Evolutionary conservation across 2,888 invertebrate genomes (phyloP), one percentile per base, ranked within the genome.

Genomic region (Crocallis elinguaria): DNA sequence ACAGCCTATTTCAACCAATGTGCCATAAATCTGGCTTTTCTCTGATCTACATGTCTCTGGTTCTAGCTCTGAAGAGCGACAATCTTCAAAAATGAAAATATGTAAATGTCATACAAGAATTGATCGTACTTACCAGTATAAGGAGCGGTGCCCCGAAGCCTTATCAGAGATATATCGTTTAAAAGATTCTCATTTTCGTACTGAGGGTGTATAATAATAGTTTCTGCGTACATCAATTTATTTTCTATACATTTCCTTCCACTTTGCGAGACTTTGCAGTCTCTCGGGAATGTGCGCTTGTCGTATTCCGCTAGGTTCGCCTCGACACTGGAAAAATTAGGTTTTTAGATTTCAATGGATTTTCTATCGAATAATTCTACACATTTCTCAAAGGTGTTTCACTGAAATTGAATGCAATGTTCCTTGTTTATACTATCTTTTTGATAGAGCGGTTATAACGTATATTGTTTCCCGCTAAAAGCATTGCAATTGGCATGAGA

Each of bases 101-200:
- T n/a, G n/a, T n/a, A n/a, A n/a, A n/a, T n/a, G n/a, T n/a, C n/a
- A n/a, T n/a, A n/a, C n/a, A n/a, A n/a, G n/a, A n/a, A 38, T 27
- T 9, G 2, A 27, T 32, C 1, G 13, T 0, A 55, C 60, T 76
- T 67, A 88, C 90, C 78, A 4, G 86, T 86, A 36, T 88, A 90
- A 7, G 88, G 89, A 0, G 80, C 86, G 21, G 65, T 59, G 9
- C 69, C 74, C 2, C 62, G 63, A 29, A 90, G 78, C 37, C 78
- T 74, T 65, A 90, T 71, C 52, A 91, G 58, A 0, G 88, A 84
- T 17, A 91, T 86, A 56, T 91, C 90, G 52, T 89, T 88, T 27
- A 66, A 69, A 0, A 91, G 80, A 21, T 68, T 68, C 0, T 64
- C 46, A 54, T 84, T 81, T 35, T 87, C 79, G 35, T 82, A 91